A percentile compares a stretch with the other conserved stretches of the same genome.
Conservation (phyloP, 1,140 invertebrate genomes). For the Drosophila busckii region DNA sequence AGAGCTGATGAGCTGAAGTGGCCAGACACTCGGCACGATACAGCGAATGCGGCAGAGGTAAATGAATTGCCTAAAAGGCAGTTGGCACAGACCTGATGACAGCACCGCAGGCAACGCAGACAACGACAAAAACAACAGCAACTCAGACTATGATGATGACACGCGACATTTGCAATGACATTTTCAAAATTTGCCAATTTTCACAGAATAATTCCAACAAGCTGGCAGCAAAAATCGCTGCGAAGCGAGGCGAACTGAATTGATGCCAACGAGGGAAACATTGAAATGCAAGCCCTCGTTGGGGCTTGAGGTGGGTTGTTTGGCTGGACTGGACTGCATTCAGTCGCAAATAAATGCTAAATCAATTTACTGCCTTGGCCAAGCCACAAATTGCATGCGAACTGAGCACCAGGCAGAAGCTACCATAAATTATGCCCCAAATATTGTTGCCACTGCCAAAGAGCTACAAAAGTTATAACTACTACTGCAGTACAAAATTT, state of each 20-base stretch:
- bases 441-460: conserved; percentile 23
- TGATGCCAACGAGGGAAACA: conserved; percentile 18
- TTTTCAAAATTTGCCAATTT: conserved; percentile 57
- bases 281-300: not conserved
- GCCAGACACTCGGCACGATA: not conserved
- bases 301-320: too few species aligned
- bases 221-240: conserved; percentile 1
- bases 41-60: not conserved
- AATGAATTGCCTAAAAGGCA: conserved; percentile 28
- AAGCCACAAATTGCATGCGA: conserved; percentile 43
- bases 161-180: conserved; percentile 65
- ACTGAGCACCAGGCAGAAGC: conserved; percentile 3
- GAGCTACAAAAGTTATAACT: conserved; percentile 7
- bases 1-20: conserved; percentile 8
- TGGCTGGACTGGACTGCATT: too few species aligned
- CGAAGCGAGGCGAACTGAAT: not conserved
- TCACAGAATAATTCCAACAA: conserved; percentile 23
- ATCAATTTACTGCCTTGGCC: conserved; percentile 47
- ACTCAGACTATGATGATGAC: conserved; percentile 8
- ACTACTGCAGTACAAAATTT: too few species aligned
- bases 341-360: conserved; percentile 53
- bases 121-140: not conserved
- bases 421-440: conserved; percentile 31
- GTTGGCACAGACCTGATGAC: conserved; percentile 48
- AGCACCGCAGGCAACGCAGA: conserved; percentile 14